These are phyloP conservation scores for Clostera curtula DNA, from an alignment of 2,888 invertebrate genomes.

Conservation along the genomic window DNA sequence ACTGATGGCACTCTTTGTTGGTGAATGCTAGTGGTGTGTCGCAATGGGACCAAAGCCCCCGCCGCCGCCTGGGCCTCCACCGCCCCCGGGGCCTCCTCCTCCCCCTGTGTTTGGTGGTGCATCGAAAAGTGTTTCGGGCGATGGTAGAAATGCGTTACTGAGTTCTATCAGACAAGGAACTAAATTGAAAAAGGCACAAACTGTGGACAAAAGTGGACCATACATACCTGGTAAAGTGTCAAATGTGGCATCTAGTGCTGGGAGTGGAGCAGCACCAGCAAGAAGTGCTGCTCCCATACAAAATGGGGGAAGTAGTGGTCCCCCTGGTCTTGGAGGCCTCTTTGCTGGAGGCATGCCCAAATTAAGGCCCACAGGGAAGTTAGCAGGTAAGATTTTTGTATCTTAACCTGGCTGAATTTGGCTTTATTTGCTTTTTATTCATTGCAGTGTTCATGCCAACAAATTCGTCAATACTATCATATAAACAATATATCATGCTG, in stretches of 20 bases:
- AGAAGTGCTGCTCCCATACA: constrained; percentile 47
- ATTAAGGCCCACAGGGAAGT: constrained; percentile 81
- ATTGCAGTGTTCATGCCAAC: too few relatives aligned
- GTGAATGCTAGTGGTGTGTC: constrained; percentile 28
- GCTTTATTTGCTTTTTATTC: too few relatives aligned
- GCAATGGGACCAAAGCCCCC: constrained; percentile 70
- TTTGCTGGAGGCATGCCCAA: constrained; percentile 91
- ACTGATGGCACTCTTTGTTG: constrained; percentile 35
- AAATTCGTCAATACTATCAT: too few relatives aligned
- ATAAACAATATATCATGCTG: too few relatives aligned
- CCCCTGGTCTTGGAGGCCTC: constrained; percentile 78
- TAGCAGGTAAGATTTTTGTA: constrained; percentile 40
- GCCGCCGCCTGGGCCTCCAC: constrained; percentile 80
- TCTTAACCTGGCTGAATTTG: neutral
- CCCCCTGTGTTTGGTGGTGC: constrained; percentile 63
- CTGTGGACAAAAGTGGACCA: constrained; percentile 94
- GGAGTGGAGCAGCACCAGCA: constrained; percentile 45
- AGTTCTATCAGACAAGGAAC: constrained; percentile 89
- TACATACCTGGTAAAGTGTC: constrained; percentile 78
- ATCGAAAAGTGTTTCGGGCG: constrained; percentile 65
- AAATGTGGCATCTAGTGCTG: constrained; percentile 34
- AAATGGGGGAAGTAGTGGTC: constrained; percentile 49
- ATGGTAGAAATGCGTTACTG: constrained; percentile 81
- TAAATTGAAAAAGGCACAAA: constrained; percentile 87
- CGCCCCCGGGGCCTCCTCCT: constrained; percentile 76